Evolutionary conservation across 1,140 invertebrate species (phyloP).

Genomic region (Bombus breviceps): DNA sequence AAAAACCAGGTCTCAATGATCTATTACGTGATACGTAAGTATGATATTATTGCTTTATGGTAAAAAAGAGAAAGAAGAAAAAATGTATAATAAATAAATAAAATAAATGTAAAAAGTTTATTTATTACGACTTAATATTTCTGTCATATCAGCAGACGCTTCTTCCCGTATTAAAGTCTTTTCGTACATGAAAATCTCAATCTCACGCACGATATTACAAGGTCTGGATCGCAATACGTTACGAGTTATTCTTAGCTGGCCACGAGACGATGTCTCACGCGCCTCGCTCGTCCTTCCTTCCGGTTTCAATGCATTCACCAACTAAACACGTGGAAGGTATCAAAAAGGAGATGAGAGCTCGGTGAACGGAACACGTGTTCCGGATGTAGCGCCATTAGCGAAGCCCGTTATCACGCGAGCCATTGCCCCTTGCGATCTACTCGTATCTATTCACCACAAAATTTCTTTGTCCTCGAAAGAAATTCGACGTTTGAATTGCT

Average conservation of each 20-base stretch:
- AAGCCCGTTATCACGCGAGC: not conserved
- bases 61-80: too few species aligned
- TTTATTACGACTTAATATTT: not conserved
- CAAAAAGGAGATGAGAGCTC: constrained; percentile 47
- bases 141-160: not conserved
- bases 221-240: constrained; percentile 49
- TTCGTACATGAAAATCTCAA: not conserved
- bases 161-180: not conserved
- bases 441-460: not conserved
- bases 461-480: constrained; percentile 2
- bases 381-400: constrained; percentile 43
- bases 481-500: constrained; percentile 16
- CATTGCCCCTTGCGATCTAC: constrained; percentile 16
- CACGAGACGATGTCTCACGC: constrained; percentile 22
- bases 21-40: not conserved
- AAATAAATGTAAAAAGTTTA: too few species aligned
- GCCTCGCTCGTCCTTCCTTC: constrained; percentile 67
- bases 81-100: not conserved
- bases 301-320: constrained; percentile 60
- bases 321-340: constrained; percentile 69
- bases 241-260: constrained; percentile 68
- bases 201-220: not conserved
- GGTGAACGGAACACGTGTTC: constrained; percentile 28
- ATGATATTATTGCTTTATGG: too few species aligned
- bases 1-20: not conserved